Evolutionary conservation across 2,888 invertebrate species (phyloP), one percentile per base, ranked within the genome.

Genomic region (Diogma glabrata): DNA sequence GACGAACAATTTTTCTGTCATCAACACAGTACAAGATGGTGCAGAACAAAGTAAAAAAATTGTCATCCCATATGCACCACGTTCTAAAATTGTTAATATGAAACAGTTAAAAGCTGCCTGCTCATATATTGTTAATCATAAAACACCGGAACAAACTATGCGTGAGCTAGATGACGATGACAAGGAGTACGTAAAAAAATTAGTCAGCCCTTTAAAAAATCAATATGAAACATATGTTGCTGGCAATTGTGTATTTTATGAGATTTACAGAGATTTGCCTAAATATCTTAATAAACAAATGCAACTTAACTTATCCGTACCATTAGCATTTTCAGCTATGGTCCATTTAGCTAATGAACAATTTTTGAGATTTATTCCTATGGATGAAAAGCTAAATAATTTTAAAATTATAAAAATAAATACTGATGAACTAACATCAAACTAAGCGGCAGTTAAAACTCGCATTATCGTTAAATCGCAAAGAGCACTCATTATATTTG

Each of bases 21-120:
- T n/a, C n/a, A n/a, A n/a, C n/a, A n/a, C n/a, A n/a, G n/a, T n/a
- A n/a, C n/a, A n/a, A n/a, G n/a, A n/a, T n/a, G n/a, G n/a, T n/a
- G n/a, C n/a, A n/a, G n/a, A n/a, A n/a, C n/a, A n/a, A n/a, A n/a
- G n/a, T n/a, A 76, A 78, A 4, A 83, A 84, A 69, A 78, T 82
- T 46, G 77, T 82, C 60, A 83, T 92, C 54, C 79, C 81, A 0
- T 91, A 87, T 66, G 87, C 90, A 5, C 80, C 82, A 68, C 77
- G 82, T 51, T 87, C 92, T 5, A 92, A 92, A 64, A 86, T 84
- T 53, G 79, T 92, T 40, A 88, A 93, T 62, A 90, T 92, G 79
- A 85, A 83, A 60, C 82, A 80, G 62, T 67, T 92, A 43, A 92
- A 92, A 64, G 71, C 73, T n/a, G 76, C 78, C 49, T 82, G 89